Evolutionary conservation across 2,113 vertebrate species (phyloP).

Genomic region (Oreochromis tanganicae): DNA sequence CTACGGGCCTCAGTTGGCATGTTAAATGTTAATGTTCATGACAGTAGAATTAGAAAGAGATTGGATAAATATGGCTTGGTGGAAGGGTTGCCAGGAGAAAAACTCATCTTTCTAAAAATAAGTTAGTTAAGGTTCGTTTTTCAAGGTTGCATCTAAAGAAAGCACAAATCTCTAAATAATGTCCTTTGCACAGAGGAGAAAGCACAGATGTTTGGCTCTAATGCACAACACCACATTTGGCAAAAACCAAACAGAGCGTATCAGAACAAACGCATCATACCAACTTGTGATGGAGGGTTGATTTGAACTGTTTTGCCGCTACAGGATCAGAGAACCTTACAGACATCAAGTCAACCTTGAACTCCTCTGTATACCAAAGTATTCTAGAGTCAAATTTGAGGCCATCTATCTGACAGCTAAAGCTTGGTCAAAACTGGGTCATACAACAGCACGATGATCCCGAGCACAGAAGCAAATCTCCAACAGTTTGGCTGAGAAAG

Average conservation of each 20-base stretch:
- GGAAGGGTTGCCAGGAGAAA: background rate
- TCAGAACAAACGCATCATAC: background rate
- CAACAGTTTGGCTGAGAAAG: background rate
- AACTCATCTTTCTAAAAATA: background rate
- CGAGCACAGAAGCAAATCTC: background rate
- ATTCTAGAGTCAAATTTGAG: background rate
- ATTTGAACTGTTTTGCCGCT: background rate
- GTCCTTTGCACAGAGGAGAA: background rate
- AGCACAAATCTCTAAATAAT: background rate
- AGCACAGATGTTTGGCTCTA: fast-evolving
- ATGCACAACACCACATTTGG: background rate
- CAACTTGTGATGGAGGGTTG: background rate
- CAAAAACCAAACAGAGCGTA: background rate
- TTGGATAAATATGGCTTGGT: background rate
- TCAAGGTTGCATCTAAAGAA: background rate
- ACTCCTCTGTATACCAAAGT: background rate
- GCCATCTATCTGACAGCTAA: background rate
- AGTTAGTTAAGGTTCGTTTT: background rate
- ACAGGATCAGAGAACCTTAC: background rate
- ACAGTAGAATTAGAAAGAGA: background rate
- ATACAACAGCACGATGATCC: background rate
- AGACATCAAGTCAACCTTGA: background rate
- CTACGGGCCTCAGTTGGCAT: background rate
- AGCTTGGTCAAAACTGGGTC: background rate
- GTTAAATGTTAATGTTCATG: background rate